Evolutionary conservation across 2,113 vertebrate species (phyloP).

Genomic region (Cephalopterus ornatus): DNA sequence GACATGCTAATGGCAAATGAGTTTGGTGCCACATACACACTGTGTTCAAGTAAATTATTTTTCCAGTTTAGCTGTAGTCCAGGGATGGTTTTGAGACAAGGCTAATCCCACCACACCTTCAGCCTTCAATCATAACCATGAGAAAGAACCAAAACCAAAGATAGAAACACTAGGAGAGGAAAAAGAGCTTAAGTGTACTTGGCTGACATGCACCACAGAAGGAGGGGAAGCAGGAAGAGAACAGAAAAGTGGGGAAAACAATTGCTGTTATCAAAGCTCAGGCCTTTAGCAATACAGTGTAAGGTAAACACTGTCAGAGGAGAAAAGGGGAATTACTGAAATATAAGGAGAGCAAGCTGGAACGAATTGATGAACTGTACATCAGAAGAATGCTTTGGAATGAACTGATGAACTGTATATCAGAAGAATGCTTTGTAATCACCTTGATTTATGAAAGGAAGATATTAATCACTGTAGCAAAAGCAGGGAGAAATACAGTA

Average conservation of each 20-base stretch:
- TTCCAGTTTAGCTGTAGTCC: neutral
- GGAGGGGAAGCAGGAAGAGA: neutral
- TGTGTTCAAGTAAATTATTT: neutral
- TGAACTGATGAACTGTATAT: neutral
- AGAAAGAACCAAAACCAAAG: neutral
- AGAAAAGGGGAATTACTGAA: neutral
- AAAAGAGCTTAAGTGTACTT: neutral
- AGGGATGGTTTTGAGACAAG: neutral
- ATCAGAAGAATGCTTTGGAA: neutral
- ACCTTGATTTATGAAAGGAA: neutral
- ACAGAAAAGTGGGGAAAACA: neutral
- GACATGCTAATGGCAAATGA: neutral
- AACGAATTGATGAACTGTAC: neutral
- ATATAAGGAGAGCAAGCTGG: neutral
- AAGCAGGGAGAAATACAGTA: neutral
- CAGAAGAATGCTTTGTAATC: neutral
- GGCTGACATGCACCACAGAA: neutral
- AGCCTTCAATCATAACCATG: rapidly evolving
- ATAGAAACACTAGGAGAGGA: neutral
- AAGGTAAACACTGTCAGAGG: neutral
- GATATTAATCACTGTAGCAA: neutral
- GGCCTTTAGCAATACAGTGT: neutral
- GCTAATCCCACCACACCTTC: neutral
- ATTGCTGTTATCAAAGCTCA: neutral
- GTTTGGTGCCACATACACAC: neutral